Base-by-base conservation (phyloP, 2,113 vertebrate species). In the Cygnus buccinator region DNA sequence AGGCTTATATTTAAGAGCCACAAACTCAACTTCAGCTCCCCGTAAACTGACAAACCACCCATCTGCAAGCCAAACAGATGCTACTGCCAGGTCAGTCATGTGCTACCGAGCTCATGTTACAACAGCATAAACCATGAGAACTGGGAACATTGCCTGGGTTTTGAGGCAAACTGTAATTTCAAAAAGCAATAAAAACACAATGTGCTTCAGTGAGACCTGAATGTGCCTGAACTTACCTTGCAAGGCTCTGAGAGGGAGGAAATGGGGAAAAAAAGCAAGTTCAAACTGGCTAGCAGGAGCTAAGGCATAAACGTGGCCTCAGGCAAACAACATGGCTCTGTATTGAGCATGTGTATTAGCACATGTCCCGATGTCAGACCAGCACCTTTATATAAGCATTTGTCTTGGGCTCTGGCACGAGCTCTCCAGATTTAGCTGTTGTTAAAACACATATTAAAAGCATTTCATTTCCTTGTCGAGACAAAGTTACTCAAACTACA, bases 111-210 rank as follows among this genome's bases (percentile, higher is more conserved):
- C n/a, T 75, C 63, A 3, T 23, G 23, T 18, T 35, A 43, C 72
- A 25, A 41, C 82, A 54, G 73, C 78, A 14, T 5, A 7, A 54
- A 37, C 62, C 61, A 10, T 0, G 8, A 50, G 71, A 82, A n/a
- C 20, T 4, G 2, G 41, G 62, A 63, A 41, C 61, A 1, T 6
- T 0, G 3, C 79, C 16, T 13, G 33, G 54, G 22, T 33, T 4
- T 25, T 0, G 9, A 57, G 63, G n/a, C 63, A 80, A 80, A 39
- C 46, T 29, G 75, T 23, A 25, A n/a, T 41, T 92, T 59, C 82
- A 68, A 48, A 12, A 52, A 82, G 78, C 1, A 22, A 55, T 48
- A 46, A 84, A 91, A 63, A 2, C 65, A 52, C 48, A 11, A 0
- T 0, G 61, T 75, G 74, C 76, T 91, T 84, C 87, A 84, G 73